These are phyloP conservation scores for Linnaemya tessellans DNA, from an alignment of 2,888 invertebrate genomes.

Conservation along the genomic window DNA sequence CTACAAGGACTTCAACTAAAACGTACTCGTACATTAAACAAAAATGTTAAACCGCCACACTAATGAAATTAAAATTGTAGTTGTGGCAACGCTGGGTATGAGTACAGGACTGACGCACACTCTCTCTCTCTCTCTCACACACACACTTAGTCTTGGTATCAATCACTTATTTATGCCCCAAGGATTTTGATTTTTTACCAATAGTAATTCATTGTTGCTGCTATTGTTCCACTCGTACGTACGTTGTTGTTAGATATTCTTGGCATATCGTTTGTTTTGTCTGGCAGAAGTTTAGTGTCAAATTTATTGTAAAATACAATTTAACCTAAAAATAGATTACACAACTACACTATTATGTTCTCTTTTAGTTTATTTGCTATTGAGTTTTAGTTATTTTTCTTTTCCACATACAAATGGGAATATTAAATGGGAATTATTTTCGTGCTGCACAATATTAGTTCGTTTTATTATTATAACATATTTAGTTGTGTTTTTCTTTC, in stretches of 20 bases:
- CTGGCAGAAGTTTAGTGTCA: constrained; percentile 43
- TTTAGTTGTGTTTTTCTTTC: background rate
- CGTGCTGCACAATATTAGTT: constrained; percentile 28
- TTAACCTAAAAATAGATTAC: constrained; percentile 57
- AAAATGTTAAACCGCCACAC: no score
- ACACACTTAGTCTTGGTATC: constrained; percentile 13
- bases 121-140: no score
- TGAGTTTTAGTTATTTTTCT: background rate
- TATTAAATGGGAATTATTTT: constrained; percentile 51
- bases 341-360: background rate
- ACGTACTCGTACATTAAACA: no score
- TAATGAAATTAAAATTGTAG: background rate
- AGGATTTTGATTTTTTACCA: constrained; percentile 38
- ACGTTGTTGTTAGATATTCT: background rate
- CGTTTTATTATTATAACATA: constrained; percentile 11
- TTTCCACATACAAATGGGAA: constrained; percentile 10
- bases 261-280: constrained; percentile 2
- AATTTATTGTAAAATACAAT: constrained; percentile 42
- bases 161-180: constrained; percentile 53
- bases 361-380: constrained; percentile 1
- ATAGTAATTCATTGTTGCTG: constrained; percentile 12
- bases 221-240: background rate
- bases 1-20: no score
- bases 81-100: background rate
- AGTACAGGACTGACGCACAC: background rate